Evolutionary conservation across 2,113 vertebrate genomes (phyloP).

Genomic region (Panthera tigris): DNA sequence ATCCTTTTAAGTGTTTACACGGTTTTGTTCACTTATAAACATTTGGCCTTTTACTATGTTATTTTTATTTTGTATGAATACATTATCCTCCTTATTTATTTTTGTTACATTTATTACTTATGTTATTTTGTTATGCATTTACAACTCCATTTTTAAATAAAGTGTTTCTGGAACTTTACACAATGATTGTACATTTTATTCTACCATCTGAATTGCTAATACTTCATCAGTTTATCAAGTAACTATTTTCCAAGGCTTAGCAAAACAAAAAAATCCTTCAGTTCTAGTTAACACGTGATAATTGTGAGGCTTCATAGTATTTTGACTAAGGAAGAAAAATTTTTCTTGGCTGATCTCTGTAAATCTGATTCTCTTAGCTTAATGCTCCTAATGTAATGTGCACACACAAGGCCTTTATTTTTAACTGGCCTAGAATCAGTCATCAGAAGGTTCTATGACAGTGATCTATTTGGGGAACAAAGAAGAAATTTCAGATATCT

Average conservation of each 20-base stretch:
- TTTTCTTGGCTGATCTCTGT: conserved; percentile 13
- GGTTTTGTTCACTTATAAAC: conserved; percentile 87
- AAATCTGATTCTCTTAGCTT: conserved; percentile 11
- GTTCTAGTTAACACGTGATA: neutral
- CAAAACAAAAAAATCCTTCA: neutral
- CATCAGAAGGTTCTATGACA: neutral
- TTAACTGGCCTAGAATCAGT: neutral
- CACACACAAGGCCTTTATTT: neutral
- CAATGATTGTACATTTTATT: conserved; percentile 59
- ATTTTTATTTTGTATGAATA: conserved; percentile 92
- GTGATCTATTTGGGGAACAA: neutral
- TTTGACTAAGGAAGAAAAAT: conserved; percentile 25
- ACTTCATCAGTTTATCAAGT: neutral
- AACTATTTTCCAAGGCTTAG: conserved; percentile 7
- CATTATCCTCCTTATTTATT: conserved; percentile 95
- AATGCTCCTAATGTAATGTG: neutral
- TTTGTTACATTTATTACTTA: conserved; percentile 94
- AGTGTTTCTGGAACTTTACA: conserved; percentile 91
- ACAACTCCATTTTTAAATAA: conserved; percentile 96
- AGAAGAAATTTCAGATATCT: conserved; percentile 1
- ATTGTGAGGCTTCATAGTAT: neutral
- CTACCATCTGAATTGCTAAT: neutral
- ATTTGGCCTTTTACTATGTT: conserved; percentile 89
- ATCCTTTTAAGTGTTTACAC: conserved; percentile 87
- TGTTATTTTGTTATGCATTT: conserved; percentile 95